These are phyloP conservation scores for Eupithecia subfuscata DNA, from an alignment of 2,888 invertebrate genomes.

Conservation along the genomic window DNA sequence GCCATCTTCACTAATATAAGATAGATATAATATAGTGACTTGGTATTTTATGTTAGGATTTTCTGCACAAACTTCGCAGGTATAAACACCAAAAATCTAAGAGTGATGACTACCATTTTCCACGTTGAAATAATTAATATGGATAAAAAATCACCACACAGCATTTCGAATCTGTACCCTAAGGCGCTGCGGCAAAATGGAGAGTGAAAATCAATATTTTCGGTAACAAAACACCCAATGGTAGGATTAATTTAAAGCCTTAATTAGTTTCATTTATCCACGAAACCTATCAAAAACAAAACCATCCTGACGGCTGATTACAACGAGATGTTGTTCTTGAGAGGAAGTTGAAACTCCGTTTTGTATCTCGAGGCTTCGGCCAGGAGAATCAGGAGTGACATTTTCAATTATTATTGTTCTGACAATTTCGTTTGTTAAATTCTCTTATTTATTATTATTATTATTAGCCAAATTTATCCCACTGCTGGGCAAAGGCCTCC, in stretches of 20 bases:
- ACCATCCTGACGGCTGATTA: conserved; percentile 67
- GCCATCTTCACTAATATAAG: no score
- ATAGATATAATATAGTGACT: no score
- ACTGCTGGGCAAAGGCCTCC: no score
- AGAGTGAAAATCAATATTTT: conserved; percentile 68
- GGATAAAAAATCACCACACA: conserved; percentile 23
- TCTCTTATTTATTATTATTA: no score
- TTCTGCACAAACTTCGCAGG: background rate
- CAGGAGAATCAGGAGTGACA: conserved; percentile 27
- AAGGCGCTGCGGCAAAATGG: conserved; percentile 53
- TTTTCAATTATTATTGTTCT: conserved; percentile 24
- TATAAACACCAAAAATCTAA: background rate
- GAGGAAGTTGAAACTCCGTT: conserved; percentile 36
- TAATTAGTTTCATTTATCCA: conserved; percentile 80
- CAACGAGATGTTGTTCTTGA: conserved; percentile 60
- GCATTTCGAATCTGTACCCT: conserved; percentile 53
- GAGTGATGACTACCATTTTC: background rate
- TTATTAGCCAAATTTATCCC: no score
- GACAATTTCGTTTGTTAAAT: background rate
- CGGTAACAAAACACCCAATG: conserved; percentile 76
- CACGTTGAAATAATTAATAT: conserved; percentile 19
- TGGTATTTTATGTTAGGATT: background rate
- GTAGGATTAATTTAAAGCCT: conserved; percentile 79
- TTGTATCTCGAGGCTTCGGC: conserved; percentile 29
- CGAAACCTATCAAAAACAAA: conserved; percentile 76